Evolutionary conservation across 2,797 vertebrate genomes (phyloP).

Genomic region (Hoplostethus mediterraneus): DNA sequence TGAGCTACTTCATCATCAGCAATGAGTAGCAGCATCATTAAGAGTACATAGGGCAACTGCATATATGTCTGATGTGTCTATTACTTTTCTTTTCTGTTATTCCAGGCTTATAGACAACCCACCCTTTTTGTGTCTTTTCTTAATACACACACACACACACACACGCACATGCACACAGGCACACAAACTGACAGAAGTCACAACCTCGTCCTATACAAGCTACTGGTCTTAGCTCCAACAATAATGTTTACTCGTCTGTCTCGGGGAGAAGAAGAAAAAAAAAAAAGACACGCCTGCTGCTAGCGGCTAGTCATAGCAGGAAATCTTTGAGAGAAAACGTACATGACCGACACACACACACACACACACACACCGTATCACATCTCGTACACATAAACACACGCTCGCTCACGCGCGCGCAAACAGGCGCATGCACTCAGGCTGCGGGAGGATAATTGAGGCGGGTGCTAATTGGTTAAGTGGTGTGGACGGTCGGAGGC

Average conservation of each 20-base stretch:
- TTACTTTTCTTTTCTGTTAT: constrained; percentile 31
- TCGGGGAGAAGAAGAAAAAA: constrained; percentile 76
- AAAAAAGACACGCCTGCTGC: constrained; percentile 65
- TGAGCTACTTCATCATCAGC: neutral
- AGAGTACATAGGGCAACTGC: neutral
- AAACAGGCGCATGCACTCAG: neutral
- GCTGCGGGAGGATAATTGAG: constrained; percentile 44
- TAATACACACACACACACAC: constrained; percentile 26
- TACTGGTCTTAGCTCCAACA: constrained; percentile 74
- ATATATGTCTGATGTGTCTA: constrained; percentile 14
- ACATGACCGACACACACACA: constrained; percentile 58
- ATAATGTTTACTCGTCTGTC: constrained; percentile 83
- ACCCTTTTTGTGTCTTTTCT: constrained; percentile 32
- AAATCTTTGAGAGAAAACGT: constrained; percentile 72
- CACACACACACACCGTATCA: constrained; percentile 39
- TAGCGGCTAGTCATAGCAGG: constrained; percentile 79
- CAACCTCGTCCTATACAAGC: constrained; percentile 59
- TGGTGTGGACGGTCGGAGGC: constrained; percentile 44
- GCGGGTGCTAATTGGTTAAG: constrained; percentile 60
- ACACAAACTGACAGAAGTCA: constrained; percentile 60
- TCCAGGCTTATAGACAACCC: constrained; percentile 34
- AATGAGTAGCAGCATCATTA: constrained; percentile 13
- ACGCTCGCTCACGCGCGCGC: constrained; percentile 40
- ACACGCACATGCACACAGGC: constrained; percentile 28
- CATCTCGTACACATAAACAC: constrained; percentile 56